phyloP scores from a whole-genome alignment of 35 echinoderm and acorn worm species.

The Holothuria glaberrima region DNA sequence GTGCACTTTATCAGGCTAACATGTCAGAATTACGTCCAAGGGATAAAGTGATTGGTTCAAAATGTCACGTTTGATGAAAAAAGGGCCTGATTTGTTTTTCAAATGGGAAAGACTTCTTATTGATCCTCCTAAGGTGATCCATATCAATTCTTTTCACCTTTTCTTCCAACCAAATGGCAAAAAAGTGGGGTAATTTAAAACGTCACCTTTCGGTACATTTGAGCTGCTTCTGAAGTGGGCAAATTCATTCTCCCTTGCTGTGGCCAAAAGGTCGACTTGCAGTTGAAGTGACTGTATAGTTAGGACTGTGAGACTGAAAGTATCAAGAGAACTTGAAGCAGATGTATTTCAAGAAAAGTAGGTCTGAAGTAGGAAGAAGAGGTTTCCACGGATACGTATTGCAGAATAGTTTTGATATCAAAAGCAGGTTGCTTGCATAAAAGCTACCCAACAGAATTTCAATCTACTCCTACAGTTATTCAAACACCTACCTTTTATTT shows the following conservation, averaged over 20 bases:
- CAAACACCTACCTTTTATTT: no score
- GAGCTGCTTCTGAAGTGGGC: not conserved
- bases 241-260: not conserved
- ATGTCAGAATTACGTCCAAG: conserved; percentile 10
- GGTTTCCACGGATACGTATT: no score
- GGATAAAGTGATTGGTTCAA: not conserved
- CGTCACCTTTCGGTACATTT: conserved; percentile 31
- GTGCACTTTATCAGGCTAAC: conserved; percentile 3
- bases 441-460: no score
- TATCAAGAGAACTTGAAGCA: no score
- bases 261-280: conserved; percentile 4
- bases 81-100: not conserved
- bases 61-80: conserved; percentile 35
- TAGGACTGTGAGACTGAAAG: no score
- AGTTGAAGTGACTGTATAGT: not conserved
- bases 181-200: conserved; percentile 50
- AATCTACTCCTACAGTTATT: no score
- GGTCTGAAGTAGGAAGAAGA: no score
- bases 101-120: not conserved
- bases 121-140: conserved; percentile 5
- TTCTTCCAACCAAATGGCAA: not conserved
- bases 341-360: no score
- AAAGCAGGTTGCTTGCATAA: no score
- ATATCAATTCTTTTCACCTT: conserved; percentile 2
- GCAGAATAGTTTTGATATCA: no score